Evolutionary conservation across 2,113 vertebrate genomes (phyloP).

Genomic region (Daphoenositta chrysoptera): DNA sequence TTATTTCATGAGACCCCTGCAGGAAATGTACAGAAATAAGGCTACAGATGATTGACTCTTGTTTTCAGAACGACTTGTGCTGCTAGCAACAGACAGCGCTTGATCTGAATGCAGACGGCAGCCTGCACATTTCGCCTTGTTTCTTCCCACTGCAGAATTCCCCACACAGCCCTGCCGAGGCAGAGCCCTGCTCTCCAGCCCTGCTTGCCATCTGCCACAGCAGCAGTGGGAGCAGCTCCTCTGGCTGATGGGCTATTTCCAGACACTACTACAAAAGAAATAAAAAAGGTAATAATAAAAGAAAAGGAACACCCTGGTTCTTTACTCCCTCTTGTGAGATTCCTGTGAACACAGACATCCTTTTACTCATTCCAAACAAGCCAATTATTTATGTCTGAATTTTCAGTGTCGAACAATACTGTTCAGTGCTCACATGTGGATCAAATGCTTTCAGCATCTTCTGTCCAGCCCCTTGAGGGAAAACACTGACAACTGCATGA

Average conservation of each 20-base stretch:
- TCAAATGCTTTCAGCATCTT: constrained; percentile 57
- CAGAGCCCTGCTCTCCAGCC: neutral
- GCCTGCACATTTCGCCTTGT: neutral
- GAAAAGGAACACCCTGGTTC: constrained; percentile 33
- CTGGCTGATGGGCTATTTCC: neutral
- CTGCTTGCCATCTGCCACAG: constrained; percentile 5
- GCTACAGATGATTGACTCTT: constrained; percentile 43
- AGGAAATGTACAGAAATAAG: constrained; percentile 43
- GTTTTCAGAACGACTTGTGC: constrained; percentile 31
- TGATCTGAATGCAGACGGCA: constrained; percentile 1
- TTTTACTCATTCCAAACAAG: constrained; percentile 21
- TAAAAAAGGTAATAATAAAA: constrained; percentile 2
- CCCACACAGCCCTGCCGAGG: neutral
- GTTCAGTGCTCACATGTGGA: constrained; percentile 22
- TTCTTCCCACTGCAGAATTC: neutral
- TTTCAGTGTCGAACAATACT: constrained; percentile 15
- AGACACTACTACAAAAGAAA: neutral
- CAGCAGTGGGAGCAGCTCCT: neutral
- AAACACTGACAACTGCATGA: constrained; percentile 29
- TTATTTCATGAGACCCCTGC: constrained; percentile 50
- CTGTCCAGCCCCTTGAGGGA: constrained; percentile 38
- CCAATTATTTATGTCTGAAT: constrained; percentile 48
- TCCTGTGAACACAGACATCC: constrained; percentile 22
- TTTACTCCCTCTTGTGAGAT: constrained; percentile 48
- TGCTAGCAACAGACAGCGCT: neutral